A percentile compares a stretch with the other conserved stretches of the same genome.
phyloP scores from a whole-genome alignment of 2,888 invertebrate species.

The Xanthostigma xanthostigma region DNA sequence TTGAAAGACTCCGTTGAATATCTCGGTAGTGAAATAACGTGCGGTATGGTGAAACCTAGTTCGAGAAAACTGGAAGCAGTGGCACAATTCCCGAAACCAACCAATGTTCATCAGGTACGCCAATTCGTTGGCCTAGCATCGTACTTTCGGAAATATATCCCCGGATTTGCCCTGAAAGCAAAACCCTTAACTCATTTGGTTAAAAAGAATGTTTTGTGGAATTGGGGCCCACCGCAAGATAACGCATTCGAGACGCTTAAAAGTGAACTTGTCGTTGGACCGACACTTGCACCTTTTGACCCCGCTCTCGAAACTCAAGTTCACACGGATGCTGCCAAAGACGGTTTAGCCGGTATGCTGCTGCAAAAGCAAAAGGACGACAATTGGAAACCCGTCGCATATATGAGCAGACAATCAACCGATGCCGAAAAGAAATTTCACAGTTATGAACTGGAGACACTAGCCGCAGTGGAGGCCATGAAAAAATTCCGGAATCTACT shows the following conservation, averaged over 20 bases:
- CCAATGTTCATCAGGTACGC: slow-evolving; percentile 11
- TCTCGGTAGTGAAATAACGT: slow-evolving; percentile 12
- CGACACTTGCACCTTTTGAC: slow-evolving; percentile 4
- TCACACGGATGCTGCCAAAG: slow-evolving; percentile 4
- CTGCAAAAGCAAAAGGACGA: slow-evolving; percentile 5
- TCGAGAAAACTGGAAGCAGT: slow-evolving; percentile 11
- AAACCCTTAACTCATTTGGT: slow-evolving; percentile 10
- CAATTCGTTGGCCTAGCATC: slow-evolving; percentile 14
- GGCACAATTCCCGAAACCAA: slow-evolving; percentile 12
- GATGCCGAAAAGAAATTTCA: not conserved
- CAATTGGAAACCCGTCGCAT: slow-evolving; percentile 1
- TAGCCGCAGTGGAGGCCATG: not conserved
- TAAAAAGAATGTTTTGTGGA: slow-evolving; percentile 4
- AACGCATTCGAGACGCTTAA: slow-evolving; percentile 4
- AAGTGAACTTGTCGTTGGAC: slow-evolving; percentile 7
- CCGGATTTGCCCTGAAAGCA: slow-evolving; percentile 10
- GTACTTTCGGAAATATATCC: slow-evolving; percentile 15
- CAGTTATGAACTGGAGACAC: not conserved
- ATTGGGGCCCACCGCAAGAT: slow-evolving; percentile 2
- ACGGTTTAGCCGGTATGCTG: slow-evolving; percentile 1
- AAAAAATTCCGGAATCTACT: slow-evolving; percentile 2
- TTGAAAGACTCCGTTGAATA: slow-evolving; percentile 8
- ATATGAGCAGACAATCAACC: not conserved
- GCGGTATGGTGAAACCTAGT: slow-evolving; percentile 10
- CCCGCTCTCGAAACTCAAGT: not conserved